These are phyloP conservation scores for Parascotia fuliginaria DNA, from an alignment of 2,888 invertebrate genomes.

Conservation along the genomic window DNA sequence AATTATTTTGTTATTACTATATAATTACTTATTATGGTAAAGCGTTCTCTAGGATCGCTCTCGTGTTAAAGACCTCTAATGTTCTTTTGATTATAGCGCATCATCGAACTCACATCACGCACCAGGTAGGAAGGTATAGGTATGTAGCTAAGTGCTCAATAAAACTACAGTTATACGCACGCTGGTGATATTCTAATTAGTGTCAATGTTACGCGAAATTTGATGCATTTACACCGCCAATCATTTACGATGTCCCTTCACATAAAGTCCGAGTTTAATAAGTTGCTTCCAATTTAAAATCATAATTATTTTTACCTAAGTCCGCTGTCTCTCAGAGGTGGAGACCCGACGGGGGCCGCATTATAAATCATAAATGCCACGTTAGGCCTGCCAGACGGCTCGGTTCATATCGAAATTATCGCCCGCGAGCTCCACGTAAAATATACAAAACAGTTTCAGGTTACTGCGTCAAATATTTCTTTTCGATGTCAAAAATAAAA, in stretches of 20 bases:
- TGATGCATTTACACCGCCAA: conserved; percentile 39
- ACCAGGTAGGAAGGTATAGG: too few species aligned
- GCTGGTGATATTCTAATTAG: conserved; percentile 7
- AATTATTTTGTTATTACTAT: background rate
- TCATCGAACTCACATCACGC: background rate
- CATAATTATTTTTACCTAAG: conserved; percentile 78
- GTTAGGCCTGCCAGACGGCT: conserved; percentile 67
- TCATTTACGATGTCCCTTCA: conserved; percentile 62
- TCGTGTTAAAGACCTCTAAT: background rate
- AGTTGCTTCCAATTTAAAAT: conserved; percentile 80
- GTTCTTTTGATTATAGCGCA: background rate
- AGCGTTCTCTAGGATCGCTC: conserved; percentile 2
- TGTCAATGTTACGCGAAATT: conserved; percentile 11
- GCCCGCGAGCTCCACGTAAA: conserved; percentile 71
- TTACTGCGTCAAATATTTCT: conserved; percentile 78
- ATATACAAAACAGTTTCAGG: conserved; percentile 81
- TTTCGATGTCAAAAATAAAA: conserved; percentile 66
- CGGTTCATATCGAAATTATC: conserved; percentile 78
- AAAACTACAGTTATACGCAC: too few species aligned
- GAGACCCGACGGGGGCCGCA: conserved; percentile 75
- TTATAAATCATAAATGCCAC: conserved; percentile 84
- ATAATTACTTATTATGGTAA: background rate
- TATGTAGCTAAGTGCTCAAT: too few species aligned
- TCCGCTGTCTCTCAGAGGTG: conserved; percentile 74
- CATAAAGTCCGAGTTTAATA: conserved; percentile 73